Evolutionary conservation across 2,888 invertebrate genomes (phyloP).

Genomic region (Stictocephala bisonia): DNA sequence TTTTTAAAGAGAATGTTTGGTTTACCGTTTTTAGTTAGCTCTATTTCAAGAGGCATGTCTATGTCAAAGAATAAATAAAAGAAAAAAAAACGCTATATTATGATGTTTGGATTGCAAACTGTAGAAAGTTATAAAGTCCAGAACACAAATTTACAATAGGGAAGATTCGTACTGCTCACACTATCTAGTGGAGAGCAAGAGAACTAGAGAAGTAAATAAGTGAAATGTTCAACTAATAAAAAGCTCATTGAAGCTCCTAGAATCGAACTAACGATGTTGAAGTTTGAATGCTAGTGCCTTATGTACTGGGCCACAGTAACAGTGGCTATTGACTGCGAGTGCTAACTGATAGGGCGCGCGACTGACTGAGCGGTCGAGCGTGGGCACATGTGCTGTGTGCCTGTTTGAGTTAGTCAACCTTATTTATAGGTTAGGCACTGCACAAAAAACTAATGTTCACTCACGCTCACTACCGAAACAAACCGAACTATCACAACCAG

Average conservation of each 20-base stretch:
- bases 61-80: neutral
- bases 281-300: neutral
- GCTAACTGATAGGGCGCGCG: neutral
- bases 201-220: slow-evolving; percentile 10
- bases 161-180: neutral
- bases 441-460: no score
- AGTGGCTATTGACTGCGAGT: neutral
- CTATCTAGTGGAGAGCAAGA: neutral
- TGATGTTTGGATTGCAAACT: neutral
- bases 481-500: no score
- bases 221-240: neutral
- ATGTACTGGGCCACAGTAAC: neutral
- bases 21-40: slow-evolving; percentile 1
- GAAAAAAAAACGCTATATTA: neutral
- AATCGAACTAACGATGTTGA: neutral
- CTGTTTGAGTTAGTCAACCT: no score
- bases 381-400: no score
- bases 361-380: neutral
- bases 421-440: no score
- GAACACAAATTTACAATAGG: neutral
- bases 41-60: neutral
- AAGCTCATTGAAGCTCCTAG: neutral
- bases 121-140: neutral
- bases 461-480: no score
- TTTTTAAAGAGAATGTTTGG: slow-evolving; percentile 2